Base-by-base conservation (phyloP, 2,888 invertebrate species). In the Sabatieria punctata region DNA sequence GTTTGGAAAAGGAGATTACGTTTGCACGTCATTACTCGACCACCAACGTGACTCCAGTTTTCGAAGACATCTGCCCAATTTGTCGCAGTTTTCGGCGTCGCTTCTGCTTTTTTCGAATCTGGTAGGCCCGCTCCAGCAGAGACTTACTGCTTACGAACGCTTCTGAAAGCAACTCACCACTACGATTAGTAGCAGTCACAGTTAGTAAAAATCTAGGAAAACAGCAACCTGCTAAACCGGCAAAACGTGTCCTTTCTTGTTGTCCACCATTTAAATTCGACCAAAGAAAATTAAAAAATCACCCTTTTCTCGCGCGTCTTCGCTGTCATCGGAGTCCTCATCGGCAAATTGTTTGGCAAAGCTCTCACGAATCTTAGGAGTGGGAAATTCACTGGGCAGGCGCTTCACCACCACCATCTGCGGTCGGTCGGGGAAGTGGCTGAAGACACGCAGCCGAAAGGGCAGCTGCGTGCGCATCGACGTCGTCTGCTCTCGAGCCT, bases 341-440 rank as follows among this genome's bases (percentile, higher is more conserved):
- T 84, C 84, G 1, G 89, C 84, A 68, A 97, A 97, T 67, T 93
- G 91, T 6, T 91, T 77, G 84, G 97, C 93, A 68, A 99, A 97
- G 56, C 93, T 95, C 67, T 99, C 97, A 36, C 97, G 77, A 2
- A 89, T 82, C 78, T 73, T 72, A 1, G 74, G 71, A 24, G 71
- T 59, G 27, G 63, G 65, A 59, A 74, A 75, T 43, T 74, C 73
- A 18, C 85, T 84, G 0, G 93, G 88, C 24, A 91, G 81, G 73
- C 88, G 85, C 66, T 88, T 85, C 36, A 95, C 70, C 51, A 80
- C 11, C 23, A 43, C 89, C 95, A 99, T 95, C 67, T 95, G 83
- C 1, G 97, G 97, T 56, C 91, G 86, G 59, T 95, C 89, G 0
- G 97, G 93, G 67, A 99, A 99, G 19, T 54, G 54, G 66, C 95